Evolutionary conservation across 2,888 invertebrate genomes (phyloP).

Genomic region (Xylophagus ater): DNA sequence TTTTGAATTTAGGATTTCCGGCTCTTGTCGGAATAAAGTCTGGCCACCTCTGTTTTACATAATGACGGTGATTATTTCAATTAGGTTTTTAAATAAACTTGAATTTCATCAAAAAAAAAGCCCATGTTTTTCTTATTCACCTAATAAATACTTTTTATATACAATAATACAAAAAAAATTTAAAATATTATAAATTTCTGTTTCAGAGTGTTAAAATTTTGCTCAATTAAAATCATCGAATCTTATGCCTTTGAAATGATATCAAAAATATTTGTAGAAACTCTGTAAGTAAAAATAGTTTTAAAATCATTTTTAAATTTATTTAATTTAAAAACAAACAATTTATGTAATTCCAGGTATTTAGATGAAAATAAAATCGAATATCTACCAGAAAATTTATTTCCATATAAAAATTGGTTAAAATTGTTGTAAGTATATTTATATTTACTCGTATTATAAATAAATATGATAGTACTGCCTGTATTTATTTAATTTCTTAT

Average conservation of each 20-base stretch:
- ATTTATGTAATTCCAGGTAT: conserved; percentile 30
- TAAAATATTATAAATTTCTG: not conserved
- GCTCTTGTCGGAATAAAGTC: too few relatives aligned
- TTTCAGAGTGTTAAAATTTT: conserved; percentile 39
- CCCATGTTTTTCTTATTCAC: too few relatives aligned
- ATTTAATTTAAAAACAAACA: conserved; percentile 3
- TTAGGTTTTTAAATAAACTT: too few relatives aligned
- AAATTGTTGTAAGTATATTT: conserved; percentile 37
- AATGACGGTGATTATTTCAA: too few relatives aligned
- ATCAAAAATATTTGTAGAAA: conserved; percentile 29
- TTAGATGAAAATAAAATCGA: conserved; percentile 40
- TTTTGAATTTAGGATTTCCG: too few relatives aligned
- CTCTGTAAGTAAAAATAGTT: conserved; percentile 26
- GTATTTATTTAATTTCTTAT: too few relatives aligned
- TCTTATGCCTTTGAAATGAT: conserved; percentile 33
- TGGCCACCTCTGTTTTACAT: too few relatives aligned
- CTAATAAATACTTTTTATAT: too few relatives aligned
- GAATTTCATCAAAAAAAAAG: too few relatives aligned
- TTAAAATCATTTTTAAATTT: not conserved
- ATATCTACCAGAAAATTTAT: conserved; percentile 34
- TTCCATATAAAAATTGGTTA: conserved; percentile 34
- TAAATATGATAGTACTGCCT: too few relatives aligned
- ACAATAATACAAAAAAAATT: not conserved
- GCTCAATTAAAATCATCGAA: conserved; percentile 34
- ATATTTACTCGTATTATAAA: too few relatives aligned